Conservation (phyloP, 2,888 invertebrate species). For the Drosophila paranaensis region DNA sequence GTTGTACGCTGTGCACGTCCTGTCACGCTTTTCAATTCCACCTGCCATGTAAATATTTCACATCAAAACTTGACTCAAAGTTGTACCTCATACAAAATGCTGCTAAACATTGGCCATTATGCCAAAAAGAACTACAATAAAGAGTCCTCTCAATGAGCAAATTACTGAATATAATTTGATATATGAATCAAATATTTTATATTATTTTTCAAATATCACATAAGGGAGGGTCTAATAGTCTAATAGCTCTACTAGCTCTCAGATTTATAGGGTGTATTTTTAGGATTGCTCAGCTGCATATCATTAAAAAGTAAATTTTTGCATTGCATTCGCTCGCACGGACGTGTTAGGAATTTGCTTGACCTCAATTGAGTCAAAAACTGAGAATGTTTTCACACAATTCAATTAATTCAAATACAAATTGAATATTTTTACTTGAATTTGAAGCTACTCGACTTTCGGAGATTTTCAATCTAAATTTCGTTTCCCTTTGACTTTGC, state of each 20-base stretch:
- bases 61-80: background rate
- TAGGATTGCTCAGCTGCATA: background rate
- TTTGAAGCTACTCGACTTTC: background rate
- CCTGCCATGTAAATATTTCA: constrained; percentile 13
- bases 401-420: background rate
- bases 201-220: background rate
- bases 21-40: constrained; percentile 21
- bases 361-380: too few species aligned
- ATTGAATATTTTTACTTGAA: background rate
- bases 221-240: background rate
- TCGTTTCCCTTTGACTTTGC: background rate
- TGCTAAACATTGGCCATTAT: too few species aligned
- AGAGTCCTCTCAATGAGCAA: too few species aligned
- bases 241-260: too few species aligned
- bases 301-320: background rate
- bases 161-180: too few species aligned
- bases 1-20: constrained; percentile 30
- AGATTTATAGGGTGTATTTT: background rate
- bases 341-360: background rate
- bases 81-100: background rate
- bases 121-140: too few species aligned
- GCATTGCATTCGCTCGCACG: background rate
- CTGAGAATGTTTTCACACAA: too few species aligned
- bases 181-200: background rate
- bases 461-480: background rate